Percentiles rank a stretch among this genome's conserved stretches.
These are phyloP conservation scores for Crotophaga sulcirostris DNA, from an alignment of 2,113 vertebrate species.

Conservation along the genomic window DNA sequence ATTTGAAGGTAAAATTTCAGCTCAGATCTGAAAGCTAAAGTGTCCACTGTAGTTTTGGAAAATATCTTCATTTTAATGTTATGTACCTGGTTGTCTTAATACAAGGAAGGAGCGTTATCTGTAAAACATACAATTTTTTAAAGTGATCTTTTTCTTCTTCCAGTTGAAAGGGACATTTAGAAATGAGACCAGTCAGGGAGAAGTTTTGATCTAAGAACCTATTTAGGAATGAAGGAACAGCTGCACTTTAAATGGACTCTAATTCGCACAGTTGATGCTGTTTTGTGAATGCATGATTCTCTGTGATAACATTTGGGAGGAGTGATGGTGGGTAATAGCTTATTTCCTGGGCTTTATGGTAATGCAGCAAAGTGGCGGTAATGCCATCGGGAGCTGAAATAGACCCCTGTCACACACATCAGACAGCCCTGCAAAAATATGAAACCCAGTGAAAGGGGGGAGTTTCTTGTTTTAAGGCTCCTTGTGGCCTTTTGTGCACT, in stretches of 20 bases:
- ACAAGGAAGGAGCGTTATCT: not conserved
- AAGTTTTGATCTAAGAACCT: slow-evolving; percentile 69
- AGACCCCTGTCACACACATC: slow-evolving; percentile 23
- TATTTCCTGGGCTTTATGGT: slow-evolving; percentile 76
- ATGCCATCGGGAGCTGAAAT: slow-evolving; percentile 55
- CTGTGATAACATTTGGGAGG: slow-evolving; percentile 66
- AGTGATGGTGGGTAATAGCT: slow-evolving; percentile 73
- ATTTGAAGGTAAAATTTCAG: not conserved
- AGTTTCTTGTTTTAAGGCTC: not conserved
- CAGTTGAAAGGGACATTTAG: slow-evolving; percentile 32
- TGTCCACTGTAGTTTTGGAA: not conserved
- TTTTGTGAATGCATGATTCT: slow-evolving; percentile 73
- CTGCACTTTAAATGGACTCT: slow-evolving; percentile 80
- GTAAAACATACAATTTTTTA: not conserved
- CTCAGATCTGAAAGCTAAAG: not conserved
- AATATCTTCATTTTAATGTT: not conserved
- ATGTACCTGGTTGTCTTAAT: not conserved
- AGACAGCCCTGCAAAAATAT: slow-evolving; percentile 32
- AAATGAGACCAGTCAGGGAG: slow-evolving; percentile 40
- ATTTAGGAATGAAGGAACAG: slow-evolving; percentile 75
- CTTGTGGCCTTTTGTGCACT: slow-evolving; percentile 25
- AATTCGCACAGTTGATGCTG: slow-evolving; percentile 76
- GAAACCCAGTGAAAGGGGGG: not conserved
- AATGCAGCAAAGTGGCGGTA: slow-evolving; percentile 55
- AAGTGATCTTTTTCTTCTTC: not conserved